Evolutionary conservation across 1,140 invertebrate genomes (phyloP).

Genomic region (Drosophila carrolli): DNA sequence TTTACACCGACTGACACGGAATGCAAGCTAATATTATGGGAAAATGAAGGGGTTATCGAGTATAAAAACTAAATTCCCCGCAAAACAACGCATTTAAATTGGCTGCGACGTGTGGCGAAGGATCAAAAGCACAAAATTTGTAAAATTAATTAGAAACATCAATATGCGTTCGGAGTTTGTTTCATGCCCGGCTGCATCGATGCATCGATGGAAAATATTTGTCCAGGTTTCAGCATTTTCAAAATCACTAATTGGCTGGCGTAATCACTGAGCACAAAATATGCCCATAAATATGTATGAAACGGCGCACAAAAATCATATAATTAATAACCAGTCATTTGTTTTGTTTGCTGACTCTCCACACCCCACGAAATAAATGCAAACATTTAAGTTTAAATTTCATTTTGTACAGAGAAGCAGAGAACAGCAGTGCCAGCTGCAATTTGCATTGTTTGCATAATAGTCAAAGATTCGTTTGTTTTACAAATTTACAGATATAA

Average conservation of each 20-base stretch:
- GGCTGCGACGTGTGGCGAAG: slow-evolving; percentile 16
- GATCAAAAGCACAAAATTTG: slow-evolving; percentile 28
- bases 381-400: slow-evolving; percentile 30
- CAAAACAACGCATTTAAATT: slow-evolving; percentile 14
- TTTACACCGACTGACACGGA: slow-evolving; percentile 46
- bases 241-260: slow-evolving; percentile 61
- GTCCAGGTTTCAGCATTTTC: slow-evolving; percentile 30
- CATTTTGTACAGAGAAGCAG: slow-evolving; percentile 18
- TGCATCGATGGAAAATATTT: slow-evolving; percentile 37
- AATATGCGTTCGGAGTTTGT: slow-evolving; percentile 39
- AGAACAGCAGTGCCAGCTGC: background rate
- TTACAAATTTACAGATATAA: slow-evolving; percentile 37
- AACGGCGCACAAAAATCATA: slow-evolving; percentile 38
- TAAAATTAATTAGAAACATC: slow-evolving; percentile 55
- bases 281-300: slow-evolving; percentile 41
- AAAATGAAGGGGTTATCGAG: background rate
- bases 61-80: slow-evolving; percentile 2
- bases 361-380: background rate
- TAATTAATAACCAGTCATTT: slow-evolving; percentile 69
- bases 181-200: slow-evolving; percentile 24
- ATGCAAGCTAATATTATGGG: slow-evolving; percentile 43
- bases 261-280: slow-evolving; percentile 50
- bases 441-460: slow-evolving; percentile 44
- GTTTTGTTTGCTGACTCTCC: slow-evolving; percentile 3
- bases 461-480: slow-evolving; percentile 59